These are phyloP conservation scores for Druon quercuslanigerum DNA, from an alignment of 1,140 invertebrate genomes.

Conservation along the genomic window DNA sequence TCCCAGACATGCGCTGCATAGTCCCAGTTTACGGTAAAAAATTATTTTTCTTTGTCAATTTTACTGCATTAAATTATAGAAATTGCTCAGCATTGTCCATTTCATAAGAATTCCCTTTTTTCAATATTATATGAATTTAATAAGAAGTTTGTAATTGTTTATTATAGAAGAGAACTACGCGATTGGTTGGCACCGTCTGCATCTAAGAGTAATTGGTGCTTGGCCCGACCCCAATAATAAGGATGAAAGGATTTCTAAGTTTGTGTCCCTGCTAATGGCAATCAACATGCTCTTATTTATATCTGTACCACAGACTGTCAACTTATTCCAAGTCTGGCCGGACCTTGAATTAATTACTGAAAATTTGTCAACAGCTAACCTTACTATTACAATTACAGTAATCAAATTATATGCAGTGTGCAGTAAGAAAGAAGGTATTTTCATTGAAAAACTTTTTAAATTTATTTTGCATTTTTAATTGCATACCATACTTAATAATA, in stretches of 20 bases:
- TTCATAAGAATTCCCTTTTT: too few relatives aligned
- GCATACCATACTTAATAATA: too few relatives aligned
- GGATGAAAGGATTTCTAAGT: not conserved
- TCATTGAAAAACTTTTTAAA: not conserved
- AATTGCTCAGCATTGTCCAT: too few relatives aligned
- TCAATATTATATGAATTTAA: too few relatives aligned
- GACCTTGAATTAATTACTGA: conserved; percentile 40
- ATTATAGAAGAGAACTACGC: not conserved
- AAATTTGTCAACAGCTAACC: conserved; percentile 41
- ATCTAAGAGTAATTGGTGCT: conserved; percentile 36
- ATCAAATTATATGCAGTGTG: conserved; percentile 45
- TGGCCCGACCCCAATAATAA: conserved; percentile 37
- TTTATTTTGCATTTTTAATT: not conserved
- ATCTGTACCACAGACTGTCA: not conserved
- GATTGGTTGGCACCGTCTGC: conserved; percentile 34
- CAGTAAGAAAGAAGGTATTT: conserved; percentile 28
- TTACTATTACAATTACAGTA: conserved; percentile 35
- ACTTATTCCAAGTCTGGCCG: conserved; percentile 27
- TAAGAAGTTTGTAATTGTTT: not conserved
- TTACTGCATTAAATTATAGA: too few relatives aligned
- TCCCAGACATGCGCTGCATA: too few relatives aligned
- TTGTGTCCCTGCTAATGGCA: conserved; percentile 4
- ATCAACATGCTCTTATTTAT: not conserved
- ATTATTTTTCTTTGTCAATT: too few relatives aligned
- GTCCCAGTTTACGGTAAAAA: too few relatives aligned